Percentiles rank a stretch among this genome's conserved stretches.
phyloP scores from a whole-genome alignment of 2,888 invertebrate genomes.

The Ophioninae sp. region DNA sequence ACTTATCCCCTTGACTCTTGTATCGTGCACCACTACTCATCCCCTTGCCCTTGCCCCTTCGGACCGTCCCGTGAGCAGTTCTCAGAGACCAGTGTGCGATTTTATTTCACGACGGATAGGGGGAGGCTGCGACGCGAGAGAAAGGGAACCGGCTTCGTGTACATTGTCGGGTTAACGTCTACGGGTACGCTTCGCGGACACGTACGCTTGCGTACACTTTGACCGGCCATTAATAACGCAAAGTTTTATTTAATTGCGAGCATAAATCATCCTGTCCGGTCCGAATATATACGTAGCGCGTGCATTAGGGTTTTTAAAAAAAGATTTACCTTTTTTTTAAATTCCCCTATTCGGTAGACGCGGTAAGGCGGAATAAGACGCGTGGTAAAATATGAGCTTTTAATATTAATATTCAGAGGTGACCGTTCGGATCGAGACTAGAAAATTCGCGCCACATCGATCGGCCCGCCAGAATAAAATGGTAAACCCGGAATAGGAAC shows the following conservation, averaged over 20 bases:
- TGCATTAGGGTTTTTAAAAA: slow-evolving; percentile 14
- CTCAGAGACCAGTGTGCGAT: slow-evolving; percentile 49
- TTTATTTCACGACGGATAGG: slow-evolving; percentile 57
- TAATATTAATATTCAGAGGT: no score
- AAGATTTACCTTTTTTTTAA: not conserved
- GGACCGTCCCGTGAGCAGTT: slow-evolving; percentile 58
- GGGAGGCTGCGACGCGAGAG: slow-evolving; percentile 35
- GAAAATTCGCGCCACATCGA: slow-evolving; percentile 33
- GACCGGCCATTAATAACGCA: slow-evolving; percentile 61
- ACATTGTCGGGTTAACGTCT: slow-evolving; percentile 11
- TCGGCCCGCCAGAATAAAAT: slow-evolving; percentile 7
- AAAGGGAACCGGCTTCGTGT: slow-evolving; percentile 52
- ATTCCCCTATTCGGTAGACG: no score
- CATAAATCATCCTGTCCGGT: slow-evolving; percentile 63
- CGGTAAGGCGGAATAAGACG: no score
- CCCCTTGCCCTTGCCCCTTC: slow-evolving; percentile 1
- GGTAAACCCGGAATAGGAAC: not conserved
- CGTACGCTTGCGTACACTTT: slow-evolving; percentile 7
- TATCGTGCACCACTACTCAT: slow-evolving; percentile 44
- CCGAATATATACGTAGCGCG: slow-evolving; percentile 9
- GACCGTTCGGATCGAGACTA: not conserved
- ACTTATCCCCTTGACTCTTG: slow-evolving; percentile 61
- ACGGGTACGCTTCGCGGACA: not conserved
- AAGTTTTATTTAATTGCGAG: slow-evolving; percentile 64
- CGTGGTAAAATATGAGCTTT: no score